Conservation (phyloP, 2,888 invertebrate genomes). For the Lasioglossum figueresi region DNA sequence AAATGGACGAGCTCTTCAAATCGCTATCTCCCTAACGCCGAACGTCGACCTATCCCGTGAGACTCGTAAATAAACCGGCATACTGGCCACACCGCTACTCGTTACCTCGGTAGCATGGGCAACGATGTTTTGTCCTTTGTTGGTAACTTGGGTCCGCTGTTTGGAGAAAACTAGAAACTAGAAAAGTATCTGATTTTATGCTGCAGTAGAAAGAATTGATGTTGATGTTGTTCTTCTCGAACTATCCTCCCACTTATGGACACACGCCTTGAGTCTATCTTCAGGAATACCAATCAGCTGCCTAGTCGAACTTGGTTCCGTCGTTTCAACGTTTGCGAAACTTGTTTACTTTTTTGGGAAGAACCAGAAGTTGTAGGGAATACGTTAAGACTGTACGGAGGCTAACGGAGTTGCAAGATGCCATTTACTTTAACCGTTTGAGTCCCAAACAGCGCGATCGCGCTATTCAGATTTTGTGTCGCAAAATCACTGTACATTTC, state of each 20-base stretch:
- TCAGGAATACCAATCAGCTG: too few relatives aligned
- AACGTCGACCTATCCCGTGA: not conserved
- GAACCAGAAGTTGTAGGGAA: too few relatives aligned
- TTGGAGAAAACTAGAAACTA: too few relatives aligned
- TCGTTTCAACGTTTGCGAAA: too few relatives aligned
- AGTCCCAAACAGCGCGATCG: too few relatives aligned
- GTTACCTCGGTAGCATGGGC: slow-evolving; percentile 1
- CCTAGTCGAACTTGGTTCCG: too few relatives aligned
- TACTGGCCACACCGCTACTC: not conserved
- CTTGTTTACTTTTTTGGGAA: too few relatives aligned
- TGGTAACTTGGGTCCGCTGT: not conserved
- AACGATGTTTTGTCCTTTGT: slow-evolving; percentile 16
- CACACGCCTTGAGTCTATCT: not conserved
- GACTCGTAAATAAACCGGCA: slow-evolving; percentile 39
- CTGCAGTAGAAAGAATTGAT: not conserved
- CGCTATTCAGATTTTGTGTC: too few relatives aligned
- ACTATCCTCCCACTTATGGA: not conserved
- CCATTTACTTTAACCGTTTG: too few relatives aligned
- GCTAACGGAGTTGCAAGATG: too few relatives aligned
- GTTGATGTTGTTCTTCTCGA: not conserved
- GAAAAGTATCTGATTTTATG: not conserved
- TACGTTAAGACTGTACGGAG: too few relatives aligned
- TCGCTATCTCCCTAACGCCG: slow-evolving; percentile 25
- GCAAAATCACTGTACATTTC: too few relatives aligned
- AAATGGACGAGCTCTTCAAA: slow-evolving; percentile 38